Evolutionary conservation across 2,113 vertebrate species (phyloP).

Genomic region (Tetraodon nigroviridis): DNA sequence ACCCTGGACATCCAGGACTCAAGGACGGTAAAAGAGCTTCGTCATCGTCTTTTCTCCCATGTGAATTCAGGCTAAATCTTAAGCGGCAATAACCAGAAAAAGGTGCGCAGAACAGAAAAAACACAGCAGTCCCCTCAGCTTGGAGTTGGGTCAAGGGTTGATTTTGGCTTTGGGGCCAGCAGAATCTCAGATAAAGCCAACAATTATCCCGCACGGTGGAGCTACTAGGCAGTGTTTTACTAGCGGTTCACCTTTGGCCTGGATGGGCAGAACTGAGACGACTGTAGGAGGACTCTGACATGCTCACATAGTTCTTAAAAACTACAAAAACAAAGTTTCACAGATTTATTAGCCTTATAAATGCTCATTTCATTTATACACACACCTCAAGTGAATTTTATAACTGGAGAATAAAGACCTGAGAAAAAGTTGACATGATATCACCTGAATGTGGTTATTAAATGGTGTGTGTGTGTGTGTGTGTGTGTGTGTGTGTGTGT

Average conservation of each 20-base stretch:
- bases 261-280: not conserved
- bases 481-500: constrained; percentile 5
- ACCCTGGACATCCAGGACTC: constrained; percentile 3
- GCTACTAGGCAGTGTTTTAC: not conserved
- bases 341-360: no score
- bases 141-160: not conserved
- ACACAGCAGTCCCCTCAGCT: no score
- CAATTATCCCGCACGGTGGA: not conserved
- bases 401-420: constrained; percentile 42
- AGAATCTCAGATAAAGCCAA: no score
- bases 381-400: constrained; percentile 13
- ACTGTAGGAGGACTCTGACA: not conserved
- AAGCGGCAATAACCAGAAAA: constrained; percentile 25
- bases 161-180: not conserved
- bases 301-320: no score
- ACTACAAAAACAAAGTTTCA: no score
- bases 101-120: not conserved
- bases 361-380: not conserved
- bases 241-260: not conserved
- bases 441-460: not conserved
- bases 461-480: constrained; percentile 9
- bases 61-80: constrained; percentile 25
- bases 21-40: constrained; percentile 2
- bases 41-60: constrained; percentile 1
- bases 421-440: constrained; percentile 5